Conservation (phyloP, 2,797 vertebrate genomes). For the Macropus fuliginosus region DNA sequence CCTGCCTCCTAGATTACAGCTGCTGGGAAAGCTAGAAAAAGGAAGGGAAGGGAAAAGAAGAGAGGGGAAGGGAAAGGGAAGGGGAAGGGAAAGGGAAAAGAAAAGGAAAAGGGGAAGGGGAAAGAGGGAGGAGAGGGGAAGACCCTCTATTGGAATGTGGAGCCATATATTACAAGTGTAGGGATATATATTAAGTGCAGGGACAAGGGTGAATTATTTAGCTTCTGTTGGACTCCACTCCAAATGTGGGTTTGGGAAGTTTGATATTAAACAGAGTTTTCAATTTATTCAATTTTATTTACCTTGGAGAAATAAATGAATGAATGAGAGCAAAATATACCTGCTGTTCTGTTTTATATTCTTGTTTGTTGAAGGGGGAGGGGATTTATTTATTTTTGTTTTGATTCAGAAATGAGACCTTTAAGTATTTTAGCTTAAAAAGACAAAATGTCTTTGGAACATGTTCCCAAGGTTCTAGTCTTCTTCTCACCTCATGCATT, state of each 20-base stretch:
- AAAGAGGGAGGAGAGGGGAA: not conserved
- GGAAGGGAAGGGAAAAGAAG: not conserved
- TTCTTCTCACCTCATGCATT: not conserved
- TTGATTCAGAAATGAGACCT: not conserved
- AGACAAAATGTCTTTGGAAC: not conserved
- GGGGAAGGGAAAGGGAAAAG: too few species aligned
- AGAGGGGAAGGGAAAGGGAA: not conserved
- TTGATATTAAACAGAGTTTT: not conserved
- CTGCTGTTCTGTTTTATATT: not conserved
- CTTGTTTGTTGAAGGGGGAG: not conserved
- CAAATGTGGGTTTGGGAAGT: not conserved
- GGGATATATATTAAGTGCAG: not conserved
- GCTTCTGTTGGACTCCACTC: not conserved
- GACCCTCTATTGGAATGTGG: not conserved
- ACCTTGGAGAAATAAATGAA: not conserved
- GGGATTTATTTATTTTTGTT: slow-evolving; percentile 26
- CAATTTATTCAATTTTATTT: not conserved
- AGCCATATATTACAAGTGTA: not conserved
- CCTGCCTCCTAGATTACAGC: not conserved
- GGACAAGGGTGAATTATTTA: not conserved
- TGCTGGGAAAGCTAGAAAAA: not conserved
- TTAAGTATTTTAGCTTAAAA: not conserved
- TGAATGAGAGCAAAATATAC: not conserved
- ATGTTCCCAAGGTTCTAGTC: not conserved
- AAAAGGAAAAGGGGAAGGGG: too few species aligned